phyloP scores from a whole-genome alignment of 2,888 invertebrate genomes.

The Papilio gigon region DNA sequence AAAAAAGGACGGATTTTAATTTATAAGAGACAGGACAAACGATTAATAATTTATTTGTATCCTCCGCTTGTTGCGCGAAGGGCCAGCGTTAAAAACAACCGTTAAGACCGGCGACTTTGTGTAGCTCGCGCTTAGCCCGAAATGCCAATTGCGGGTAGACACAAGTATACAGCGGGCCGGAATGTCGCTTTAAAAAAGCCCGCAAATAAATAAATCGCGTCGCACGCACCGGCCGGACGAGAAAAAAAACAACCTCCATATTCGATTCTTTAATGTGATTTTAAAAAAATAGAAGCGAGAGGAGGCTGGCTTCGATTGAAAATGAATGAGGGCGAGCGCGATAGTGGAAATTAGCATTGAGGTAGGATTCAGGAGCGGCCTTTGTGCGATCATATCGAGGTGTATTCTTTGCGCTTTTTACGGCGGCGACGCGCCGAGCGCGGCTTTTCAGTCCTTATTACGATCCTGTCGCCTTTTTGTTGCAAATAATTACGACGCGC shows the following conservation, averaged over 20 bases:
- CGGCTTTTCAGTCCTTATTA: constrained; percentile 74
- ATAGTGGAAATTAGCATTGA: constrained; percentile 84
- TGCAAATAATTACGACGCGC: constrained; percentile 74
- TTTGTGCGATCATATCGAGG: constrained; percentile 83
- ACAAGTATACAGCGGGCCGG: constrained; percentile 81
- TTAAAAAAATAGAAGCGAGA: constrained; percentile 79
- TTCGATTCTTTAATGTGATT: constrained; percentile 83
- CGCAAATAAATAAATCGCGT: constrained; percentile 82
- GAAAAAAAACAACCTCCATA: constrained; percentile 78
- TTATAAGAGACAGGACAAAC: constrained; percentile 83
- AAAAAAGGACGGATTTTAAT: constrained; percentile 81
- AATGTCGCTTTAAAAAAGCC: constrained; percentile 81
- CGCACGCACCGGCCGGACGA: constrained; percentile 72
- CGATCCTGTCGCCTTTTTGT: constrained; percentile 76
- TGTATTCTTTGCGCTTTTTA: constrained; percentile 83
- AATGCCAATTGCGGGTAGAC: constrained; percentile 83
- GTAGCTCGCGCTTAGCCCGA: constrained; percentile 80
- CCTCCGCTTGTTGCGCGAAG: constrained; percentile 77
- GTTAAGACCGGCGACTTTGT: constrained; percentile 81
- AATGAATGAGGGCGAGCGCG: constrained; percentile 82
- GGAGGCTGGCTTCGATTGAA: constrained; percentile 80
- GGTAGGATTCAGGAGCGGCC: constrained; percentile 80
- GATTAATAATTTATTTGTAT: constrained; percentile 83
- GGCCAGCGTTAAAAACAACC: constrained; percentile 82
- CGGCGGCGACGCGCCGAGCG: constrained; percentile 69